These are phyloP conservation scores for Bovichtus diacanthus DNA, from an alignment of 2,797 vertebrate genomes.

Conservation along the genomic window DNA sequence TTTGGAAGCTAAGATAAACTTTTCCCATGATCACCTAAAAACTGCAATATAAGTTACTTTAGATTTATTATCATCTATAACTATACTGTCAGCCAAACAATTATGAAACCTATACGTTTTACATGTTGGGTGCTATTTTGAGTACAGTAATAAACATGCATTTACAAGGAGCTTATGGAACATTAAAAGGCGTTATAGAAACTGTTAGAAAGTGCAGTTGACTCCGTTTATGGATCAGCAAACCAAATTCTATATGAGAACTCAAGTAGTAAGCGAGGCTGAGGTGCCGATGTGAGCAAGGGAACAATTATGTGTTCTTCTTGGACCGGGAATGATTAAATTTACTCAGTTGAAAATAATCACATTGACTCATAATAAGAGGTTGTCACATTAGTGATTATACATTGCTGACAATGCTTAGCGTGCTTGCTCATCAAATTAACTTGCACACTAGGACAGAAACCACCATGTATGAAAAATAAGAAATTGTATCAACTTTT, in stretches of 20 bases:
- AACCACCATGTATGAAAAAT: conserved; percentile 18
- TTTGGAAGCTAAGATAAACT: conserved; percentile 3
- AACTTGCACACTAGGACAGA: conserved; percentile 50
- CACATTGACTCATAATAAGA: conserved; percentile 73
- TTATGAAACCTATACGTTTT: conserved; percentile 15
- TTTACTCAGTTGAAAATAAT: conserved; percentile 81
- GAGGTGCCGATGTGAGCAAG: conserved; percentile 60
- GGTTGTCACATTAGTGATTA: conserved; percentile 80
- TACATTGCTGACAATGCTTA: conserved; percentile 63
- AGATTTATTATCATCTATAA: conserved; percentile 20
- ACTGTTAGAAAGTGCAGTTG: conserved; percentile 11
- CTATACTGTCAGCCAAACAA: background rate
- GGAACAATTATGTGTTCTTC: conserved; percentile 50
- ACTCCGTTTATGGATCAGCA: conserved; percentile 12
- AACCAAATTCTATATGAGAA: conserved; percentile 29
- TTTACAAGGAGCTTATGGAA: conserved; percentile 56
- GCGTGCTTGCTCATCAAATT: conserved; percentile 62
- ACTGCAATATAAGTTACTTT: background rate
- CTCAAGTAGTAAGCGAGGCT: conserved; percentile 28
- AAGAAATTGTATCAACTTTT: conserved; percentile 11
- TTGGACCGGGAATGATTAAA: conserved; percentile 43
- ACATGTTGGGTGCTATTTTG: conserved; percentile 12
- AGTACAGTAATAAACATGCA: conserved; percentile 39
- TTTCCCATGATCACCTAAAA: conserved; percentile 18
- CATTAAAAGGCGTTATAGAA: conserved; percentile 53